Percentiles rank a stretch among this genome's conserved stretches.
Evolutionary conservation across 2,113 vertebrate genomes (phyloP).

Genomic region (Phocoena sinus): DNA sequence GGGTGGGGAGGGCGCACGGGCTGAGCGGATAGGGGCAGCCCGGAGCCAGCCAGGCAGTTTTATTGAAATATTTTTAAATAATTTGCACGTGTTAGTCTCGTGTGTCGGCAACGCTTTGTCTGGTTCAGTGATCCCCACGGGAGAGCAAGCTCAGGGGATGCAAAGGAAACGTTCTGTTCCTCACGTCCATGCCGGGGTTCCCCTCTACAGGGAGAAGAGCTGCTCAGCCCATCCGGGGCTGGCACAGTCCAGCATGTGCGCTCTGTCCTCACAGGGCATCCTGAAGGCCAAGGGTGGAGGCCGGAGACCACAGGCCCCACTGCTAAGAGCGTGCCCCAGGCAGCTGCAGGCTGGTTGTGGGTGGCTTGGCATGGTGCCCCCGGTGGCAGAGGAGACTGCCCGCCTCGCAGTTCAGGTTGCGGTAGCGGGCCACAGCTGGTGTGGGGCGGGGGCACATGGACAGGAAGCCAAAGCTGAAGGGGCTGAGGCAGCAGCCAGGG

Average conservation of each 20-base stretch:
- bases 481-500: conserved; percentile 88
- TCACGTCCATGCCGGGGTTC: conserved; percentile 53
- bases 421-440: conserved; percentile 83
- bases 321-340: conserved; percentile 89
- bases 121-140: conserved; percentile 44
- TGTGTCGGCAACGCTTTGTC: conserved; percentile 65
- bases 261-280: conserved; percentile 43
- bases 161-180: conserved; percentile 43
- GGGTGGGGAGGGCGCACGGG: conserved; percentile 47
- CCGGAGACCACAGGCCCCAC: conserved; percentile 27
- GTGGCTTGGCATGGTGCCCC: conserved; percentile 68
- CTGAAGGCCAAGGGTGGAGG: conserved; percentile 31
- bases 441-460: conserved; percentile 87
- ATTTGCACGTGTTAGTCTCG: conserved; percentile 71
- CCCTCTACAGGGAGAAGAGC: neutral
- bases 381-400: conserved; percentile 84
- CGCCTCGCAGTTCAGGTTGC: conserved; percentile 88
- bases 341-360: conserved; percentile 86
- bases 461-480: conserved; percentile 86
- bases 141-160: conserved; percentile 23
- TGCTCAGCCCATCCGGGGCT: conserved; percentile 15
- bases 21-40: conserved; percentile 67
- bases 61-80: conserved; percentile 78
- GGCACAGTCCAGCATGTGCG: neutral
- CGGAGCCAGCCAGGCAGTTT: conserved; percentile 77